Conservation (phyloP, 2,113 vertebrate genomes). For the Pelodiscus sinensis region DNA sequence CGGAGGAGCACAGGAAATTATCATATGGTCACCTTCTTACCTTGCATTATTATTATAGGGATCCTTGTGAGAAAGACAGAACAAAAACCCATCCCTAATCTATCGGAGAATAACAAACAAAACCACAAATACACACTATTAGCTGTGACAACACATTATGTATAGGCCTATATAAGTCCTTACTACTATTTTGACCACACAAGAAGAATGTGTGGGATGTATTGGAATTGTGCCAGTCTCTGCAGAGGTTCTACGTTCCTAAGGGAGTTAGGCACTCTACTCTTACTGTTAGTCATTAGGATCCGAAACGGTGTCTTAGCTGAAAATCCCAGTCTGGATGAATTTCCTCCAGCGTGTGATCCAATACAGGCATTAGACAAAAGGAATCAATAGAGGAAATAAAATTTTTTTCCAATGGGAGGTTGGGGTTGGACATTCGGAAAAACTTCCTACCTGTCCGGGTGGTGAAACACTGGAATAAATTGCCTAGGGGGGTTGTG, state of each 20-base stretch:
- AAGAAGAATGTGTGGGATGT: background rate
- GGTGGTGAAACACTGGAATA: too few species aligned
- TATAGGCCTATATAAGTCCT: background rate
- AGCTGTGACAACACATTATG: background rate
- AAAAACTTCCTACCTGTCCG: too few species aligned
- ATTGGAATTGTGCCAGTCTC: background rate
- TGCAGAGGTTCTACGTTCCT: background rate
- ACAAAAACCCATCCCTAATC: background rate
- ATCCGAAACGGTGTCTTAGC: background rate
- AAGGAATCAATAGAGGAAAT: background rate
- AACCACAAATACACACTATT: background rate
- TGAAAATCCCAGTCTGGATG: background rate
- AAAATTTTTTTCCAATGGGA: background rate
- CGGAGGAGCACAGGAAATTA: background rate
- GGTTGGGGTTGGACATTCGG: too few species aligned
- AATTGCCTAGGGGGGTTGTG: too few species aligned
- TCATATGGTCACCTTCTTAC: background rate
- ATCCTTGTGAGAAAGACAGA: background rate
- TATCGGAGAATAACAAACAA: background rate
- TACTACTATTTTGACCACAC: background rate
- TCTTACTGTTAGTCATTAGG: background rate
- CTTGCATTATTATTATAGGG: background rate
- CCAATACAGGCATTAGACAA: background rate
- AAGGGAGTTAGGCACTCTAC: background rate
- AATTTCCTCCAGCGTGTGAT: background rate